Conservation (phyloP, 2,797 vertebrate species). For the Pyrocephalus nanus region DNA sequence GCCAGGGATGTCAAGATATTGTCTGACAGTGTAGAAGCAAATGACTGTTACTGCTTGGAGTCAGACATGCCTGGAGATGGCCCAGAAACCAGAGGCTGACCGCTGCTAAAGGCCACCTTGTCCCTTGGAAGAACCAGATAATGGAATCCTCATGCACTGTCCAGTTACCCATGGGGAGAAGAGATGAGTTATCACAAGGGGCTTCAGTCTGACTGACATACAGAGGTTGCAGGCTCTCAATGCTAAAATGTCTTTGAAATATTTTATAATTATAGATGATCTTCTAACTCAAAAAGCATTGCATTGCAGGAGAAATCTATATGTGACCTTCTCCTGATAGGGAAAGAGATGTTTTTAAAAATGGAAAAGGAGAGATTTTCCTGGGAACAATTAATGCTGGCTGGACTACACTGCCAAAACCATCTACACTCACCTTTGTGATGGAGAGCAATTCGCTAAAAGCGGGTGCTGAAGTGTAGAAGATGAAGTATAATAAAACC, state of each 20-base stretch:
- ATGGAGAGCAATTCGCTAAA: background rate
- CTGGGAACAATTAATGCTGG: background rate
- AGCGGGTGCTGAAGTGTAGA: background rate
- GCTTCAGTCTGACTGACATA: background rate
- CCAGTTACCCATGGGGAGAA: background rate
- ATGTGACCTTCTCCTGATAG: background rate
- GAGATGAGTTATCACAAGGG: background rate
- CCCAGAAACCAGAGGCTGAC: background rate
- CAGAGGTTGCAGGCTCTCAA: background rate
- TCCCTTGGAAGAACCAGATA: background rate
- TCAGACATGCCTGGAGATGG: fast-evolving
- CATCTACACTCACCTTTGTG: background rate
- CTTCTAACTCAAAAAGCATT: background rate
- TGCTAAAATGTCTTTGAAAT: background rate
- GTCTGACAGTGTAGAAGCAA: background rate
- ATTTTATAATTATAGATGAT: background rate
- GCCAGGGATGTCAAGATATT: background rate
- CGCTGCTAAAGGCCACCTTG: fast-evolving
- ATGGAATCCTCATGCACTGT: background rate
- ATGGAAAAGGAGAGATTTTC: background rate
- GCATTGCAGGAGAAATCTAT: background rate
- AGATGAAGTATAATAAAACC: background rate
- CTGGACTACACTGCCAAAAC: background rate
- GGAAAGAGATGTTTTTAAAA: background rate
- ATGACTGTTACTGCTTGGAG: fast-evolving